Evolutionary conservation across 2,888 invertebrate genomes (phyloP).

Genomic region (Scaptomyza tumidula): DNA sequence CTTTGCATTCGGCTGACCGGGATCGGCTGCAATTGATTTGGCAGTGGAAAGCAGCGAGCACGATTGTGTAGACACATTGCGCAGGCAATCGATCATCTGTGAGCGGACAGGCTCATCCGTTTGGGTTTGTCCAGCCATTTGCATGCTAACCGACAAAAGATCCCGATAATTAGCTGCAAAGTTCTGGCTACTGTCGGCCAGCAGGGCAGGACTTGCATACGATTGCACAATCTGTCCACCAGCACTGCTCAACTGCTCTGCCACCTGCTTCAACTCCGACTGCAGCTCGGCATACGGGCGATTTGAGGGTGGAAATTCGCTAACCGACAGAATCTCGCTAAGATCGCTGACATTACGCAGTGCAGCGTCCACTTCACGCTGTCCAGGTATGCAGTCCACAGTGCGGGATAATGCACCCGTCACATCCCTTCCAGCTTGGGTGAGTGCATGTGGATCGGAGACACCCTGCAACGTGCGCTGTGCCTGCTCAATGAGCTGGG

Average conservation of each 20-base stretch:
- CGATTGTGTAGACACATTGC: conserved; percentile 94
- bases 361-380: conserved; percentile 96
- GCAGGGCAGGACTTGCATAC: conserved; percentile 88
- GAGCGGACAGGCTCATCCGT: conserved; percentile 89
- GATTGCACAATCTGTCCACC: conserved; percentile 93
- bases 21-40: conserved; percentile 95
- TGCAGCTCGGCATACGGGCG: conserved; percentile 93
- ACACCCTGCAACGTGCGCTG: conserved; percentile 86
- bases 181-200: conserved; percentile 90
- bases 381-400: conserved; percentile 95
- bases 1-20: conserved; percentile 94
- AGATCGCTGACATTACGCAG: conserved; percentile 92
- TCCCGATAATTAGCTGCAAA: conserved; percentile 92
- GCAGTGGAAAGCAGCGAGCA: conserved; percentile 94
- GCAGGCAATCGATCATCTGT: conserved; percentile 94
- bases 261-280: conserved; percentile 92
- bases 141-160: conserved; percentile 91
- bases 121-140: conserved; percentile 93
- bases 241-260: conserved; percentile 92
- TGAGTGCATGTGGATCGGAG: conserved; percentile 85
- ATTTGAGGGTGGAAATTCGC: conserved; percentile 90
- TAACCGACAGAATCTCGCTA: conserved; percentile 89
- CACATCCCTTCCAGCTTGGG: conserved; percentile 91
- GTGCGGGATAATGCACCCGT: conserved; percentile 87
- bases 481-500: conserved; percentile 92